These are phyloP conservation scores for Recurvirostra avosetta DNA, from an alignment of 2,113 vertebrate species.

Conservation along the genomic window DNA sequence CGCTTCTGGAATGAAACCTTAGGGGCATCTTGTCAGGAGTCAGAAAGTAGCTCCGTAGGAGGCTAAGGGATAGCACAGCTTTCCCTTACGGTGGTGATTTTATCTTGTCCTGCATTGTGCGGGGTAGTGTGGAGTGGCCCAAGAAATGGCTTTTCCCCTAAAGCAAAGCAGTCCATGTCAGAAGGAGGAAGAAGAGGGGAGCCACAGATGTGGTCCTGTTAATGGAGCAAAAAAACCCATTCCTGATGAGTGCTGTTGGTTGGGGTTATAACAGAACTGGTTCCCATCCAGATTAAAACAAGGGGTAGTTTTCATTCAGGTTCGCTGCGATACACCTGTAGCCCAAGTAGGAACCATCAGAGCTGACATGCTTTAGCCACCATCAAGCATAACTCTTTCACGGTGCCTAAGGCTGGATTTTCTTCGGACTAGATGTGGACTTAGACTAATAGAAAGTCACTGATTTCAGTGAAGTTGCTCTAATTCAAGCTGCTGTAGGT, in stretches of 20 bases:
- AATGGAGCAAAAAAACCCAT: background rate
- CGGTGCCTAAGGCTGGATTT: background rate
- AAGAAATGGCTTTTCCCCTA: background rate
- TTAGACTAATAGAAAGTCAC: background rate
- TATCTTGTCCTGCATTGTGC: background rate
- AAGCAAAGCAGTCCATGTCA: background rate
- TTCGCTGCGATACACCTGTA: background rate
- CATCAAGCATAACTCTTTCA: background rate
- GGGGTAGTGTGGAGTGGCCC: background rate
- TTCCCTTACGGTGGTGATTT: background rate
- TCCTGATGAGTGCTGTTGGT: background rate
- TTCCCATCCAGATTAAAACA: background rate
- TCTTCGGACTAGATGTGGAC: background rate
- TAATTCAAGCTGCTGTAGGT: background rate
- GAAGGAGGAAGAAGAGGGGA: background rate
- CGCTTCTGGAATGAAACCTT: background rate
- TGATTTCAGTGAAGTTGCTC: background rate
- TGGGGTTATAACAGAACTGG: background rate
- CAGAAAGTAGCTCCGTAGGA: background rate
- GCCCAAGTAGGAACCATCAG: background rate
- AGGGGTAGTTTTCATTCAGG: background rate
- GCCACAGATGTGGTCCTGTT: background rate
- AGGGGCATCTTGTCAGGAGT: background rate
- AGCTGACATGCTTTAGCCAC: background rate
- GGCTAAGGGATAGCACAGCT: background rate